Evolutionary conservation across 2,113 vertebrate species (phyloP).

Genomic region (Suricata suricatta): DNA sequence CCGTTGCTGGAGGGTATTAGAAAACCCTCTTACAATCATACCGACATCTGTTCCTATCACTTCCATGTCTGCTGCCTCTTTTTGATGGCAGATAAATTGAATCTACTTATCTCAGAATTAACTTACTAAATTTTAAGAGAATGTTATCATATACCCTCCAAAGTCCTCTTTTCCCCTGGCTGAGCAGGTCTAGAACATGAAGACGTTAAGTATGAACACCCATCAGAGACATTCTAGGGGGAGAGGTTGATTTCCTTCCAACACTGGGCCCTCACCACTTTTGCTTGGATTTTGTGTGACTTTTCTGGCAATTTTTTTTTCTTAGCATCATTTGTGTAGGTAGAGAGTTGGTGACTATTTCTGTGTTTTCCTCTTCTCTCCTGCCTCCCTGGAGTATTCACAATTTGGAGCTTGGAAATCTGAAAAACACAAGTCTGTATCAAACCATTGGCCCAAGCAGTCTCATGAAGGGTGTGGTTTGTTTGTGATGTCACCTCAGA

Average conservation of each 20-base stretch:
- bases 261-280: fast-evolving
- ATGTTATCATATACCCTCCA: neutral
- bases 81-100: neutral
- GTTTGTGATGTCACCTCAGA: neutral
- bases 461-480: neutral
- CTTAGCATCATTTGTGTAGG: neutral
- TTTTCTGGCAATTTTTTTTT: neutral
- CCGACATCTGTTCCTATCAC: neutral
- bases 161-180: neutral
- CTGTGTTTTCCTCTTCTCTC: neutral
- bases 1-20: neutral
- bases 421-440: neutral
- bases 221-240: neutral
- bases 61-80: neutral
- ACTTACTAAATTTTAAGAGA: neutral
- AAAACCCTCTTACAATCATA: neutral
- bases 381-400: neutral
- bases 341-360: neutral
- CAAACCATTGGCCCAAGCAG: neutral
- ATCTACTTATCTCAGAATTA: neutral
- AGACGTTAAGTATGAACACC: neutral
- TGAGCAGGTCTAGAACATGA: neutral
- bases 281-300: neutral
- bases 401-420: neutral
- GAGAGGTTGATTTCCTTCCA: neutral